Evolutionary conservation across 1,140 invertebrate genomes (phyloP).

Genomic region (Aphelenchoides avenae): DNA sequence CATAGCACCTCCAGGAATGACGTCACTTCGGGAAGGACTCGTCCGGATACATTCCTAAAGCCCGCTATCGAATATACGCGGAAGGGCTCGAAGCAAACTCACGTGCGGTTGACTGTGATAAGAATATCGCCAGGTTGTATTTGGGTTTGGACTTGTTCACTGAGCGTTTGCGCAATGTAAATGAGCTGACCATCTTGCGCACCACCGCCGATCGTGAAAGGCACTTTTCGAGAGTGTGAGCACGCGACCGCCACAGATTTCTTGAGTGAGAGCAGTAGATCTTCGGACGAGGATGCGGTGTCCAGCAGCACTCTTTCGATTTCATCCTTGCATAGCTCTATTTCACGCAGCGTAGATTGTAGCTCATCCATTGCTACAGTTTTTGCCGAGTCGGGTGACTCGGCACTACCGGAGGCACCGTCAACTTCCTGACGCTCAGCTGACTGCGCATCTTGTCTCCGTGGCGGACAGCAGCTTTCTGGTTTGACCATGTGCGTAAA

Average conservation of each 20-base stretch:
- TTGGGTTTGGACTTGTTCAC: conserved; percentile 15
- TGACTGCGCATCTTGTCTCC: too few species aligned
- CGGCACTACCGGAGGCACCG: too few species aligned
- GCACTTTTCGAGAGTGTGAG: conserved; percentile 14
- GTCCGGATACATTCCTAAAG: conserved; percentile 27
- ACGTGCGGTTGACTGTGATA: conserved; percentile 28
- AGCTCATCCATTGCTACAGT: background rate
- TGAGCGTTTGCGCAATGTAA: conserved; percentile 15
- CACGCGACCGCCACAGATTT: background rate
- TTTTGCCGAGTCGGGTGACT: background rate
- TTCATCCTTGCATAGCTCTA: conserved; percentile 4
- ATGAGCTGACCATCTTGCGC: conserved; percentile 29
- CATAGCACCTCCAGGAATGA: conserved; percentile 21
- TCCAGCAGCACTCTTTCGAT: background rate
- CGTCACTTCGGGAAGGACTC: conserved; percentile 20
- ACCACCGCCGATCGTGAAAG: conserved; percentile 29
- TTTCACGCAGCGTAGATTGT: conserved; percentile 1
- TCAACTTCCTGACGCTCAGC: too few species aligned
- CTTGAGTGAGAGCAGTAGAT: background rate
- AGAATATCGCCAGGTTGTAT: conserved; percentile 32
- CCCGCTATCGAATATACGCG: too few species aligned
- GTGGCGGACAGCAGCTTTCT: too few species aligned
- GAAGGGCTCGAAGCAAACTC: too few species aligned
- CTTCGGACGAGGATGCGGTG: background rate
- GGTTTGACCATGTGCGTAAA: too few species aligned